Conservation (phyloP, 2,888 invertebrate genomes). For the Ptilodon capucinus region DNA sequence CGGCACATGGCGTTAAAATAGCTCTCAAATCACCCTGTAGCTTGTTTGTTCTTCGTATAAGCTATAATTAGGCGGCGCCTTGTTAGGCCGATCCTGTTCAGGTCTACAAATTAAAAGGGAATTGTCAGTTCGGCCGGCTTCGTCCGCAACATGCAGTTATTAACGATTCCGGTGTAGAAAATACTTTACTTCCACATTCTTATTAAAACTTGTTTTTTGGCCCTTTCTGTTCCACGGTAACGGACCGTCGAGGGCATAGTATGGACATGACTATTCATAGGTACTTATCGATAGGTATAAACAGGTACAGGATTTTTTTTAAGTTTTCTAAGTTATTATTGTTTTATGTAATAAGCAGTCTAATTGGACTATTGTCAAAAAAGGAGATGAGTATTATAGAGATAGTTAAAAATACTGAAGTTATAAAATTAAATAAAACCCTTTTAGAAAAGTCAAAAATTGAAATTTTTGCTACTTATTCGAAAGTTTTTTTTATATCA, state of each 20-base stretch:
- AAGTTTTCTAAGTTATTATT: too few species aligned
- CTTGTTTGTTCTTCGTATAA: conserved; percentile 73
- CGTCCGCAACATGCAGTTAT: conserved; percentile 72
- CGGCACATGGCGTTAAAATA: conserved; percentile 67
- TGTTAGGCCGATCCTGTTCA: conserved; percentile 73
- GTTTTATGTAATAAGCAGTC: too few species aligned
- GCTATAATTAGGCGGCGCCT: conserved; percentile 78
- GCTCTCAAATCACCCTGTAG: conserved; percentile 50
- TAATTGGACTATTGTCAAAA: too few species aligned
- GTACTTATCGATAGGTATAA: too few species aligned
- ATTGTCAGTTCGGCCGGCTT: conserved; percentile 60
- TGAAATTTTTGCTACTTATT: too few species aligned
- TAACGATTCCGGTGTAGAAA: conserved; percentile 80
- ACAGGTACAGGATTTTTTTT: too few species aligned
- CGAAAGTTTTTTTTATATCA: too few species aligned
- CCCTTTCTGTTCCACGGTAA: conserved; percentile 65
- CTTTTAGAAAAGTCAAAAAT: not conserved
- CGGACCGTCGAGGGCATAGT: conserved; percentile 43
- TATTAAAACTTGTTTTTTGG: conserved; percentile 76
- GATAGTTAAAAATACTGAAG: too few species aligned
- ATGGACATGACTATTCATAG: conserved; percentile 46
- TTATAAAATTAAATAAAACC: not conserved
- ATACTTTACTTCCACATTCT: conserved; percentile 80
- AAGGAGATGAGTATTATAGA: too few species aligned
- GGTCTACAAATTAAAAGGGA: conserved; percentile 77